phyloP scores from a whole-genome alignment of 1,140 invertebrate genomes.

The Rhagoletis zephyria region DNA sequence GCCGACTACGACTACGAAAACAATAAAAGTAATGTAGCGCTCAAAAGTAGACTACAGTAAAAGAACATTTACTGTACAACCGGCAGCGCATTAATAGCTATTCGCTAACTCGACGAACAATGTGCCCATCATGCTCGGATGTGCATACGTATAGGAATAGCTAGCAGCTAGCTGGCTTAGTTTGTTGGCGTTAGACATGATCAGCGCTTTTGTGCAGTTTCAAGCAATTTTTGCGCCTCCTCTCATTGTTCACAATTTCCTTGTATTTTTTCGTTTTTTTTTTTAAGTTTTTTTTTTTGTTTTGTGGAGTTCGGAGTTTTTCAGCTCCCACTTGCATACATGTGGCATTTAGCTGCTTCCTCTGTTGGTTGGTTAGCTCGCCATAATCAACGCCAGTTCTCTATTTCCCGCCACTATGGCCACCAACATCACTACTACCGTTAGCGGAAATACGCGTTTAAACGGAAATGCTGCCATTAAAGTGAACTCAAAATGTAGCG shows the following conservation, averaged over 20 bases:
- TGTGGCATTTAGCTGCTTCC: neutral
- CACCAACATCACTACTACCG: neutral
- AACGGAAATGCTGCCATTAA: neutral
- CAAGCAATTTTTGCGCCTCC: conserved; percentile 2
- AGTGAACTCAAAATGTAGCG: neutral
- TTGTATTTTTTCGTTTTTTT: conserved; percentile 7
- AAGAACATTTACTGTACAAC: neutral
- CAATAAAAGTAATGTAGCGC: conserved; percentile 20
- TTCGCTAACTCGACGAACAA: conserved; percentile 5
- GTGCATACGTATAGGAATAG: neutral
- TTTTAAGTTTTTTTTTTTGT: neutral
- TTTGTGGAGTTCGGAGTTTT: neutral
- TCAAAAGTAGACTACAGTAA: neutral
- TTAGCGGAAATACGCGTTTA: neutral
- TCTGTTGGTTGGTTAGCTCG: neutral
- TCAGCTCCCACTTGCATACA: neutral
- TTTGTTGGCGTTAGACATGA: neutral
- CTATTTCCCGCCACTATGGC: neutral
- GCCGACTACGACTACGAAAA: neutral
- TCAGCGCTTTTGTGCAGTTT: neutral
- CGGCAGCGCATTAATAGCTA: neutral
- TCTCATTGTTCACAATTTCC: too few relatives aligned
- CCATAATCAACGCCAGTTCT: neutral
- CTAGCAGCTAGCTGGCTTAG: too few relatives aligned
- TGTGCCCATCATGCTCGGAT: neutral